phyloP scores from a whole-genome alignment of 2,797 vertebrate species.

The Brachyalestes nurse region DNA sequence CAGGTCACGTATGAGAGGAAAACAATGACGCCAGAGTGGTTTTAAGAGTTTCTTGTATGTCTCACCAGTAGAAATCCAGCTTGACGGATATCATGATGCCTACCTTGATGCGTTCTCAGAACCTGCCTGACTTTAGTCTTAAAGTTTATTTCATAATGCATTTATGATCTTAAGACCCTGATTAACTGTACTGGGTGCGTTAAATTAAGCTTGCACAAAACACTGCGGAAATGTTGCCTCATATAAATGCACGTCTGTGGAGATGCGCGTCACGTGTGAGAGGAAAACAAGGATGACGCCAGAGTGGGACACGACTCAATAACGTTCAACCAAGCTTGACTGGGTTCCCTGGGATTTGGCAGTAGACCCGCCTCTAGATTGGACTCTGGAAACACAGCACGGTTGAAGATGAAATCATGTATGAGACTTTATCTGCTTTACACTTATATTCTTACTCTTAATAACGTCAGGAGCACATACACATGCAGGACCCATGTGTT shows the following conservation, averaged over 20 bases:
- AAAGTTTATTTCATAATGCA: no score
- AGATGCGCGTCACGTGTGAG: neutral
- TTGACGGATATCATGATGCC: no score
- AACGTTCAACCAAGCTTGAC: constrained; percentile 46
- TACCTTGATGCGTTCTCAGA: no score
- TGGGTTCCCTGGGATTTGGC: neutral
- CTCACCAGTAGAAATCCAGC: no score
- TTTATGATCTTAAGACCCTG: no score
- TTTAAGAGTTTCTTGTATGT: no score
- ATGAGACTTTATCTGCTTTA: neutral
- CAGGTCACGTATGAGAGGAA: neutral
- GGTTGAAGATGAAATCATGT: neutral
- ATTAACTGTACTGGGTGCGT: no score
- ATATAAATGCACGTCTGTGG: no score
- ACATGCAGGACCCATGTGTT: rapidly evolving
- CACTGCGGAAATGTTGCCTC: no score
- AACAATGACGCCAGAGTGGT: constrained; percentile 11
- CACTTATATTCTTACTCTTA: neutral
- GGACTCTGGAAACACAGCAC: neutral
- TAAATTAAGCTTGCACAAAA: no score
- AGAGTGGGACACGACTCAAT: constrained; percentile 61
- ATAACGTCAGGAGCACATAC: neutral
- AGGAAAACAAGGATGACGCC: constrained; percentile 6
- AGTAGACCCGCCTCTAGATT: constrained; percentile 62
- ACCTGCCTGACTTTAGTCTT: no score